Evolutionary conservation across 1,140 invertebrate genomes (phyloP).

Genomic region (Apocrypta bakeri): DNA sequence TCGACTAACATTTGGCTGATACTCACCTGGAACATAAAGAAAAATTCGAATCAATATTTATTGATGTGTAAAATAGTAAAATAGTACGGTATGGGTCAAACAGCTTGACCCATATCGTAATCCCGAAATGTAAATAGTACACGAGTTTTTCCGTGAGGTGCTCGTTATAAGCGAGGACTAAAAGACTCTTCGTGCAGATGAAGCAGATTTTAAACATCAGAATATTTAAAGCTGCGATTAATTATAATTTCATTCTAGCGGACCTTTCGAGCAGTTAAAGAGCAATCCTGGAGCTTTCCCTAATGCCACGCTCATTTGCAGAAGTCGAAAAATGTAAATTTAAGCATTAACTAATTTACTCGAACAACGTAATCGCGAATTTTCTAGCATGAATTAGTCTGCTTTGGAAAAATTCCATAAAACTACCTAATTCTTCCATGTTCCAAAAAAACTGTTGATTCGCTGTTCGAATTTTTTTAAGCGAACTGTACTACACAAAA

Average conservation of each 20-base stretch:
- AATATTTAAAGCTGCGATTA: background rate
- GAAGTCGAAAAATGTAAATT: background rate
- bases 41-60: background rate
- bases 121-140: too few relatives aligned
- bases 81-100: too few relatives aligned
- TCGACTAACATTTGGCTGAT: background rate
- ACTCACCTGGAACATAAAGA: conserved; percentile 23
- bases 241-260: background rate
- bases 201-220: background rate
- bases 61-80: background rate
- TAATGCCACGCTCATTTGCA: background rate
- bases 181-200: background rate
- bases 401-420: background rate
- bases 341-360: background rate
- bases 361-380: background rate
- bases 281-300: background rate
- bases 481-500: background rate
- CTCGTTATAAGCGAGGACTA: background rate
- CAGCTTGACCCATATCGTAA: too few relatives aligned
- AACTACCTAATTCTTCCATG: background rate
- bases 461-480: background rate
- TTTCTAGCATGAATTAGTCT: background rate
- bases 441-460: background rate
- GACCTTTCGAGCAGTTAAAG: background rate
- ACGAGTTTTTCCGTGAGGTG: background rate